These are phyloP conservation scores for Macroteleia sp. DNA, from an alignment of 2,888 invertebrate species.

Conservation along the genomic window DNA sequence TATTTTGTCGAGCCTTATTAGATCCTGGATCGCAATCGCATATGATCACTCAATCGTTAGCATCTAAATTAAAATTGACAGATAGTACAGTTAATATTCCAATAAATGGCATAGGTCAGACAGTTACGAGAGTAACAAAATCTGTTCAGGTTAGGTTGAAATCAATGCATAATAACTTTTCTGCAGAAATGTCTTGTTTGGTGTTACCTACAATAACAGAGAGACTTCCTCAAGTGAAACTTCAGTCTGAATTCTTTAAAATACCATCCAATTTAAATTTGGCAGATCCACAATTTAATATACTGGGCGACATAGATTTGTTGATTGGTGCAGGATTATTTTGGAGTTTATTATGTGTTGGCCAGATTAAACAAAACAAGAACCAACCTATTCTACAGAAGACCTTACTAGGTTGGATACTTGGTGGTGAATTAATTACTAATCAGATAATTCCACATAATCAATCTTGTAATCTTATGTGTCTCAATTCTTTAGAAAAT, in stretches of 20 bases:
- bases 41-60: constrained; percentile 39
- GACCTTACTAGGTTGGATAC: constrained; percentile 44
- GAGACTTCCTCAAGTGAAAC: constrained; percentile 33
- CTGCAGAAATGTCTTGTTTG: constrained; percentile 31
- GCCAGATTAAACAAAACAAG: constrained; percentile 21
- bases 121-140: constrained; percentile 10
- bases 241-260: constrained; percentile 26
- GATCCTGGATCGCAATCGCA: constrained; percentile 62
- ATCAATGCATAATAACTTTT: constrained; percentile 35
- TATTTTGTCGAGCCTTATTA: constrained; percentile 42
- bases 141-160: constrained; percentile 28
- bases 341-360: constrained; percentile 46
- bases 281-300: constrained; percentile 49
- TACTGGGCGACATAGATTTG: constrained; percentile 38
- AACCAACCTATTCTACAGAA: constrained; percentile 33
- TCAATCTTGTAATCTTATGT: too few relatives aligned
- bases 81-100: constrained; percentile 23
- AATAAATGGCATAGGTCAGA: constrained; percentile 38
- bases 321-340: constrained; percentile 51
- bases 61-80: constrained; percentile 23
- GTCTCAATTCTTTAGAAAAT: too few relatives aligned
- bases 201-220: constrained; percentile 46
- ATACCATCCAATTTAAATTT: constrained; percentile 38
- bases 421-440: constrained; percentile 32
- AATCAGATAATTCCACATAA: background rate